phyloP scores from a whole-genome alignment of 2,113 vertebrate genomes.

The Lagopus muta region DNA sequence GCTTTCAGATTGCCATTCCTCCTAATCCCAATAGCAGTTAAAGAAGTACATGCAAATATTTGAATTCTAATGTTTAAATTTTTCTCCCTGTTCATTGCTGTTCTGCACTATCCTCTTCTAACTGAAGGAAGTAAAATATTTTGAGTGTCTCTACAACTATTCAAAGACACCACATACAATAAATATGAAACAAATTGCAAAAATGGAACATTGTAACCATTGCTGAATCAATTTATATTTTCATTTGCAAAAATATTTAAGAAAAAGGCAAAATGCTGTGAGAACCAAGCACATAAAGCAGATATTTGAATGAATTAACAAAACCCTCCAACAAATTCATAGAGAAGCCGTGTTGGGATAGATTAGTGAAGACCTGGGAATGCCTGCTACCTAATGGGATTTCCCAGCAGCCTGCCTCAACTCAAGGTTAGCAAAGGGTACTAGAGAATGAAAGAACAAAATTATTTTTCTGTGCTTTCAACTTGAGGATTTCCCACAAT shows the following conservation, averaged over 20 bases:
- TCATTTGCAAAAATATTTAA: neutral
- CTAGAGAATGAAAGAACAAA: neutral
- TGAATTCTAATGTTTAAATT: neutral
- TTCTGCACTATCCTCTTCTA: neutral
- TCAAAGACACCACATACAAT: neutral
- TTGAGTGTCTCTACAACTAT: neutral
- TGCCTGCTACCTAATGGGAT: neutral
- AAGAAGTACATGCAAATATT: slow-evolving; percentile 7
- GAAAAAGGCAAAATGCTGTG: neutral
- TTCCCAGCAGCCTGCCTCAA: neutral
- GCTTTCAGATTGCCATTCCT: neutral
- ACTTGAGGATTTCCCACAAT: neutral
- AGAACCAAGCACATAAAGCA: neutral
- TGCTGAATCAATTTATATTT: neutral
- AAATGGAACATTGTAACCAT: neutral
- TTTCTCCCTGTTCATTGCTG: neutral
- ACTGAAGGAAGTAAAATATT: neutral
- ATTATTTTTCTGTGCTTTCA: neutral
- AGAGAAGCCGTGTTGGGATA: neutral
- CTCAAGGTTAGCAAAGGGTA: neutral
- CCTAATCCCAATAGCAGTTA: neutral
- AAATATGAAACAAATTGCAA: neutral
- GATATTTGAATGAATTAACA: neutral
- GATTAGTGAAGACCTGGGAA: neutral
- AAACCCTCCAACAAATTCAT: neutral